A percentile compares a stretch with the other conserved stretches of the same genome.
These are phyloP conservation scores for Tinamus guttatus DNA, from an alignment of 2,113 vertebrate species.

Conservation along the genomic window DNA sequence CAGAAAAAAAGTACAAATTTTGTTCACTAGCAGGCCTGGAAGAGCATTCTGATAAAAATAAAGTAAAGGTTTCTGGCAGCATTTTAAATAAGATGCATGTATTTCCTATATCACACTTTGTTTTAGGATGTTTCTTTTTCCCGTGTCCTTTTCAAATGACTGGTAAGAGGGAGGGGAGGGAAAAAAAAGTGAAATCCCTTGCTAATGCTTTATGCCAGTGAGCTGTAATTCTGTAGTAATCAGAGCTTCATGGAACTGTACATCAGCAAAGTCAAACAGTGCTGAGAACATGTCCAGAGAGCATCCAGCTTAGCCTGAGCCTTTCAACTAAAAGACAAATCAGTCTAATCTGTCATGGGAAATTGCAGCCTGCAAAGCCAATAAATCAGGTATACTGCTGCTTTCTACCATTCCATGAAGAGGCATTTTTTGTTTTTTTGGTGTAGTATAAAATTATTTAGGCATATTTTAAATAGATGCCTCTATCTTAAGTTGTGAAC, in stretches of 20 bases:
- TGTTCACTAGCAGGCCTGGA: neutral
- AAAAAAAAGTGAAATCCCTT: neutral
- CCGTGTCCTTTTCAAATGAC: neutral
- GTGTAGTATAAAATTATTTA: neutral
- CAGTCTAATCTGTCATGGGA: conserved; percentile 35
- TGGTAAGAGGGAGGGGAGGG: neutral
- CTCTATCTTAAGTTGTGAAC: neutral
- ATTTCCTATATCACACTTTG: neutral
- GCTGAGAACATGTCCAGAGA: conserved; percentile 18
- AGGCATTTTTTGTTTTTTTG: neutral
- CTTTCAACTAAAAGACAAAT: conserved; percentile 47
- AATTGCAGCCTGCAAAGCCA: conserved; percentile 2
- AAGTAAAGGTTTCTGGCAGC: neutral
- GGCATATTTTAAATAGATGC: neutral
- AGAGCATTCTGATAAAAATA: neutral
- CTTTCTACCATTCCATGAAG: neutral
- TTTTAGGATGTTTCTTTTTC: neutral
- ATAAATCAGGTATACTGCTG: neutral
- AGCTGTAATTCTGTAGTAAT: conserved; percentile 26
- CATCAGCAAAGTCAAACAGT: neutral
- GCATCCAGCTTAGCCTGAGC: neutral
- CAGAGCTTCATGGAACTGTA: conserved; percentile 9
- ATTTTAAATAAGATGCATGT: neutral
- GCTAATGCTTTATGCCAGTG: neutral
- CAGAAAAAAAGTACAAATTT: neutral